Conservation (phyloP, 2,888 invertebrate genomes). For the Brassicogethes aeneus region DNA sequence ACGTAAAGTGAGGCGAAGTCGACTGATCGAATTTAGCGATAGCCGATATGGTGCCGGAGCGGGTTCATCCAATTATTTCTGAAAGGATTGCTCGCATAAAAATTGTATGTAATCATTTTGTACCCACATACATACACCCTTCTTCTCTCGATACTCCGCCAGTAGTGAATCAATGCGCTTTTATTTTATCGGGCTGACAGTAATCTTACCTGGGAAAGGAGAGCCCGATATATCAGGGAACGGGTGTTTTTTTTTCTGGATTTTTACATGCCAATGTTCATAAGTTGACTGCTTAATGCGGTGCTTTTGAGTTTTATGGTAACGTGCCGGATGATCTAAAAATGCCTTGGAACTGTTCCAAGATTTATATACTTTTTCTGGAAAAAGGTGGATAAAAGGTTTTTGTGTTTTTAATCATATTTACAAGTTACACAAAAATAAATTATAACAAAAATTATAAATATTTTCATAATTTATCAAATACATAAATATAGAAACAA, state of each 20-base stretch:
- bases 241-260: too few relatives aligned
- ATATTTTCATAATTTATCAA: too few relatives aligned
- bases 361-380: too few relatives aligned
- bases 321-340: too few relatives aligned
- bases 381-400: too few relatives aligned
- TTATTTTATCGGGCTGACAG: neutral
- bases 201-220: neutral
- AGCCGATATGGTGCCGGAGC: neutral
- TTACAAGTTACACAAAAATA: too few relatives aligned
- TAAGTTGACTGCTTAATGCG: neutral
- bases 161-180: neutral
- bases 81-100: constrained; percentile 1
- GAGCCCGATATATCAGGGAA: neutral
- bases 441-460: too few relatives aligned
- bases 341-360: too few relatives aligned
- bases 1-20: neutral
- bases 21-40: neutral
- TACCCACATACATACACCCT: too few relatives aligned
- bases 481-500: too few relatives aligned
- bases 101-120: neutral
- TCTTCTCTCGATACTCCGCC: neutral
- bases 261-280: neutral
- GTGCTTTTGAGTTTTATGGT: too few relatives aligned
- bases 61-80: neutral
- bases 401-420: too few relatives aligned